Evolutionary conservation across 2,797 vertebrate genomes (phyloP).

Genomic region (Eulemur mongoz): DNA sequence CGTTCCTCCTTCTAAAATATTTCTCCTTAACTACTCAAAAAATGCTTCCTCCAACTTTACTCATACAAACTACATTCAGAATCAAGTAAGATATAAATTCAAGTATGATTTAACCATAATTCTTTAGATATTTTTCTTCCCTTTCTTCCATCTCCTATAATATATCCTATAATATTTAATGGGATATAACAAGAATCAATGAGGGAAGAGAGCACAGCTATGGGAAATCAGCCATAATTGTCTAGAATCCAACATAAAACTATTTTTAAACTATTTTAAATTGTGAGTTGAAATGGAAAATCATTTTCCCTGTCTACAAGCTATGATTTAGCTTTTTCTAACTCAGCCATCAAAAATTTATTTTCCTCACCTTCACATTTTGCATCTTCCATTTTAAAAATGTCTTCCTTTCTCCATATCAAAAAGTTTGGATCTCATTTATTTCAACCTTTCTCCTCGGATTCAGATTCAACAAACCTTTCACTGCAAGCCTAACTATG

Average conservation of each 20-base stretch:
- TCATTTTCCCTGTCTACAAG: background rate
- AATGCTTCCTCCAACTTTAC: conserved; percentile 15
- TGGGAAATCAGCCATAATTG: background rate
- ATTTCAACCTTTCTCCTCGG: background rate
- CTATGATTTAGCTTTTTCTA: background rate
- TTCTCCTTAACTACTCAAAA: background rate
- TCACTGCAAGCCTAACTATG: background rate
- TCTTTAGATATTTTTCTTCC: background rate
- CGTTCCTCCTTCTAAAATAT: background rate
- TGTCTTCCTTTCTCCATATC: background rate
- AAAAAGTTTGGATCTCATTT: conserved; percentile 20
- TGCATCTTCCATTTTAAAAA: conserved; percentile 22
- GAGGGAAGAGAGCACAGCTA: background rate
- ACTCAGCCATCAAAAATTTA: background rate
- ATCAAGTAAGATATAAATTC: background rate
- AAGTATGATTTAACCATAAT: background rate
- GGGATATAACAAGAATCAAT: background rate
- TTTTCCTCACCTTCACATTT: background rate
- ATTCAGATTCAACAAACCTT: conserved; percentile 38
- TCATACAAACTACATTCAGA: background rate
- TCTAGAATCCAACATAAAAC: conserved; percentile 4
- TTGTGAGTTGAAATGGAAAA: conserved; percentile 44
- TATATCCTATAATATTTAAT: background rate
- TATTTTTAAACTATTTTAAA: conserved; percentile 36
- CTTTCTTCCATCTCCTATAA: background rate